phyloP scores from a whole-genome alignment of 92 coral and sea anemone genomes.

The Zoanthus sansibaricus region DNA sequence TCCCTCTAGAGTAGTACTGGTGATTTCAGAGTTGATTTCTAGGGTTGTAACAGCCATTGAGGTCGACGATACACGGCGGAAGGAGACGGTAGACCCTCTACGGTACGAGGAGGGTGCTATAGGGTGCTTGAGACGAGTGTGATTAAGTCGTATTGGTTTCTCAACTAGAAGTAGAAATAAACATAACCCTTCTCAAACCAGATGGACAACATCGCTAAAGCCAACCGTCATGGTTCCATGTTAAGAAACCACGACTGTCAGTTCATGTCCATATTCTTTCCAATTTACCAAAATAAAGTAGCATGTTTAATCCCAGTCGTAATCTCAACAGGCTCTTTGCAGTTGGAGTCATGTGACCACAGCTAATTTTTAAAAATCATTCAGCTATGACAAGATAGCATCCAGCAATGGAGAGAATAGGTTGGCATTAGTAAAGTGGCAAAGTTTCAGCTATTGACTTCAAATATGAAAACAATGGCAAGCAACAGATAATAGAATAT shows the following conservation, averaged over 20 bases:
- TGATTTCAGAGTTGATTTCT: constrained; percentile 60
- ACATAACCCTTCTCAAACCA: not conserved
- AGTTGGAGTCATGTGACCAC: not conserved
- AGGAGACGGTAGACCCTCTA: constrained; percentile 56
- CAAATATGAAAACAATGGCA: no score
- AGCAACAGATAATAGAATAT: no score
- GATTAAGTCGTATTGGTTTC: constrained; percentile 3
- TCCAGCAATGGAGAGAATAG: no score
- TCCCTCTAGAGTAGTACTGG: constrained; percentile 15
- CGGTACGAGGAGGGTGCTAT: not conserved
- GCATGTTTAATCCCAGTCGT: not conserved
- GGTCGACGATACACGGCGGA: constrained; percentile 60
- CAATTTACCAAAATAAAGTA: no score
- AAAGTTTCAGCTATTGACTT: no score
- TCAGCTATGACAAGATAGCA: no score
- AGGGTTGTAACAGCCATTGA: constrained; percentile 53
- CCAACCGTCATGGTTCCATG: no score
- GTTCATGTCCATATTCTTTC: no score
- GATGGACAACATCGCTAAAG: no score
- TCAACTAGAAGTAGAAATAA: not conserved
- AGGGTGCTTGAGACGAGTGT: constrained; percentile 34
- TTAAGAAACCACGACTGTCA: no score
- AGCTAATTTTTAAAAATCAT: not conserved
- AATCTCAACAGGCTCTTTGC: not conserved
- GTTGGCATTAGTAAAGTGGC: no score